Percentiles rank a stretch among this genome's conserved stretches.
Evolutionary conservation across 1,140 invertebrate genomes (phyloP).

Genomic region (Scaptomyza montana): DNA sequence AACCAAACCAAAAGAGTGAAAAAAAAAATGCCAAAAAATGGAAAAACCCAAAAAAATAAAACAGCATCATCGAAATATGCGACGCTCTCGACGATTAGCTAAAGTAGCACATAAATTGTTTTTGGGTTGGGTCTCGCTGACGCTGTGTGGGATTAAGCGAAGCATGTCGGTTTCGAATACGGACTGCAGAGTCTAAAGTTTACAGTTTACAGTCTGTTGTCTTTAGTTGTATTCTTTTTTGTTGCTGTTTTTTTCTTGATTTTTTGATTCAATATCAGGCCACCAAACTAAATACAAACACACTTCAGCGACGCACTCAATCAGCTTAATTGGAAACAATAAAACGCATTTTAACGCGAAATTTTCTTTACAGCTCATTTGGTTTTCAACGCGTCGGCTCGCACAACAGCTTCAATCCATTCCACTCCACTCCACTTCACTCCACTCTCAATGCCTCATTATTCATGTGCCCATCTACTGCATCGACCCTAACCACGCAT

Average conservation of each 20-base stretch:
- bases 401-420: slow-evolving; percentile 3
- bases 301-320: slow-evolving; percentile 46
- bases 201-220: slow-evolving; percentile 13
- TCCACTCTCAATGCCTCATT: slow-evolving; percentile 33
- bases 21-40: background rate
- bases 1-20: slow-evolving; percentile 6
- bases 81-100: slow-evolving; percentile 60
- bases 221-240: too few relatives aligned
- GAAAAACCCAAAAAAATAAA: slow-evolving; percentile 24
- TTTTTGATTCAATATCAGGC: too few relatives aligned
- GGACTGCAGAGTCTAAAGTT: background rate
- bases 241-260: background rate
- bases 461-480: slow-evolving; percentile 19
- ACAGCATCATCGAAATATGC: slow-evolving; percentile 13
- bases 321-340: slow-evolving; percentile 75
- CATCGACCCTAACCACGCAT: slow-evolving; percentile 1
- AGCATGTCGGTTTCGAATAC: slow-evolving; percentile 42
- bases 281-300: background rate
- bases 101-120: slow-evolving; percentile 69
- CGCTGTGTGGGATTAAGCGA: slow-evolving; percentile 56
- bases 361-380: slow-evolving; percentile 75
- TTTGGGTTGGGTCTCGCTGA: slow-evolving; percentile 37
- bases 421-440: slow-evolving; percentile 28
- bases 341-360: slow-evolving; percentile 77
- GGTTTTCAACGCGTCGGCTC: slow-evolving; percentile 49